Evolutionary conservation across 2,888 invertebrate genomes (phyloP).

Genomic region (Liodrosophila aerea): DNA sequence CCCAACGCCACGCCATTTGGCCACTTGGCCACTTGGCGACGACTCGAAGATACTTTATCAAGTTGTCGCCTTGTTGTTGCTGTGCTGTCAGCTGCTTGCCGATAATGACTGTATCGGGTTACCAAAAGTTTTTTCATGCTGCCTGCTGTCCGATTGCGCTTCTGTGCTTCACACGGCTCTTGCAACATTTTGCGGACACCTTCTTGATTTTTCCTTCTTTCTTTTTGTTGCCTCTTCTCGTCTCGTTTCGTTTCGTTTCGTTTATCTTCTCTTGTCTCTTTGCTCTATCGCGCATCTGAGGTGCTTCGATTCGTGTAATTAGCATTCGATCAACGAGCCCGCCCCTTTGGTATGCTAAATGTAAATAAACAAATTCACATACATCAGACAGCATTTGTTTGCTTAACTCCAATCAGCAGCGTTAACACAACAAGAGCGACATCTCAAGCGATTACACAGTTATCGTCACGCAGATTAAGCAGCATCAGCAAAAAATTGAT

Average conservation of each 20-base stretch:
- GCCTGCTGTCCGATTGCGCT: constrained; percentile 24
- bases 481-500: constrained; percentile 16
- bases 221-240: too few relatives aligned
- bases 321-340: not conserved
- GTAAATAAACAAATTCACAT: constrained; percentile 38
- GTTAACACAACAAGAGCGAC: constrained; percentile 4
- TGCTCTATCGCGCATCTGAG: not conserved
- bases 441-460: constrained; percentile 9
- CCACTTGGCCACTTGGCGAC: constrained; percentile 24
- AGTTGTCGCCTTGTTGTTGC: constrained; percentile 7
- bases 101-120: constrained; percentile 48
- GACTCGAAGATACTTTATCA: constrained; percentile 22
- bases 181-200: constrained; percentile 35
- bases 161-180: constrained; percentile 37
- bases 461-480: constrained; percentile 33
- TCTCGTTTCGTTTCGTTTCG: too few relatives aligned
- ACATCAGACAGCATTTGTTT: constrained; percentile 10
- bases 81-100: constrained; percentile 41
- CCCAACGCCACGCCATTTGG: constrained; percentile 14
- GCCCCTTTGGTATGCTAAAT: constrained; percentile 22
- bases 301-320: constrained; percentile 5
- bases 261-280: too few relatives aligned
- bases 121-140: constrained; percentile 42
- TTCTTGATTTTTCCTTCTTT: not conserved
- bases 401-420: not conserved